Evolutionary conservation across 2,797 vertebrate genomes (phyloP).

Genomic region (Urocyon cinereoargenteus): DNA sequence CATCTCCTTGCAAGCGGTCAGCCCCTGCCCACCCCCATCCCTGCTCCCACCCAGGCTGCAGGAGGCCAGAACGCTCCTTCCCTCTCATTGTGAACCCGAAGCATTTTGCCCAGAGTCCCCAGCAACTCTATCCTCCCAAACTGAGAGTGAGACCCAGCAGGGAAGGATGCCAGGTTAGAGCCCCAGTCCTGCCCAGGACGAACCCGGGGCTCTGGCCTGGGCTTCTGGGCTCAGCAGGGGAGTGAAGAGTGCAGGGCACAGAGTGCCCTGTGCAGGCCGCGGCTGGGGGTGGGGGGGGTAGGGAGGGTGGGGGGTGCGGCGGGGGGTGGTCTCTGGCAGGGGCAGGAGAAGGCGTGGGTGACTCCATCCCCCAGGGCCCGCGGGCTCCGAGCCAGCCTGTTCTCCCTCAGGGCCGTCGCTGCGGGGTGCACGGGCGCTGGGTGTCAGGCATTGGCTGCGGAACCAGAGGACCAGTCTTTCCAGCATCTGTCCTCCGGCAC

Average conservation of each 20-base stretch:
- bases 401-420: slow-evolving; percentile 45
- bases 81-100: not conserved
- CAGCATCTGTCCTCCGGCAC: not conserved
- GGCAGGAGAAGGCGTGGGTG: too few relatives aligned
- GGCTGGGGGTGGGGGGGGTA: too few relatives aligned
- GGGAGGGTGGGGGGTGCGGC: too few relatives aligned
- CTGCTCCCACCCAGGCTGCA: not conserved
- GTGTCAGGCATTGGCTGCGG: not conserved
- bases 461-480: not conserved
- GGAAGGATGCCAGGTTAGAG: not conserved
- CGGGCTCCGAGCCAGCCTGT: slow-evolving; percentile 59
- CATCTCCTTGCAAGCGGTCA: not conserved
- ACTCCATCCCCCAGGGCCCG: slow-evolving; percentile 53
- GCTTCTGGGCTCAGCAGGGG: not conserved
- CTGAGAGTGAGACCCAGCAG: not conserved
- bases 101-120: not conserved
- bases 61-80: not conserved
- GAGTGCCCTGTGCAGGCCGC: too few relatives aligned
- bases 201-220: not conserved
- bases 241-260: not conserved
- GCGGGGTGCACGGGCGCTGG: not conserved
- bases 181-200: not conserved
- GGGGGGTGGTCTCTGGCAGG: not conserved
- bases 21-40: not conserved
- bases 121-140: not conserved